Base-by-base conservation (phyloP, 2,888 invertebrate genomes). In the Stenolophus ochropezus region DNA sequence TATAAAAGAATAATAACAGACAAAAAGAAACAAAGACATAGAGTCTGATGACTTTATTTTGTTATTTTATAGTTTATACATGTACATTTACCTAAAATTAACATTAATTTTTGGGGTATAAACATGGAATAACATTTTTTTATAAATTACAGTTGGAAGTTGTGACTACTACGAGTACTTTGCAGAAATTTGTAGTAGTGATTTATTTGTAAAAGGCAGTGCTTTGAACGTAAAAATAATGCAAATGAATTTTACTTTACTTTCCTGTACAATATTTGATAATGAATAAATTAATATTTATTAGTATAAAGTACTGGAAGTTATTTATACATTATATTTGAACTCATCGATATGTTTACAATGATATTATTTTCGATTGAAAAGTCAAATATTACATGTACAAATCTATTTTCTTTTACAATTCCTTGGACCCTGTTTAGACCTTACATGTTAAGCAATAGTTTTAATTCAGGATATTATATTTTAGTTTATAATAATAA, bases 1-100 rank as follows among this genome's bases (percentile, higher is more conserved):
- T 89, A 88, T 84, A 86, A 85, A 82, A 85, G 88, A 82, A 87
- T 89, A 82, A 33, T 87, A 49, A 49, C 82, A 16, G 86, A 86
- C 20, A 75, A 53, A 25, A 75, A 53, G 53, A 75, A 75, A 73
- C 42, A 73, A 11, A 42, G 11, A 42, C n/a, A n/a, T 75, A 53
- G 53, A 53, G 27, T 75, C 27, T 75, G 27, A 49, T 77, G 42
- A 77, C 77, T 77, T 77, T 77, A 47, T 65, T 61, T 77, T 77
- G 61, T 49, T 76, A 76, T 42, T 33, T 42, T 77, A 77, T 49
- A 77, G 42, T 61, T 61, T 77, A 65, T 76, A 47, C 49, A 82
- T 76, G 27, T 76, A 77, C 76, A 82, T 53, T 61, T 77, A 76
- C 56, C 49, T 56, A 78, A 56, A 69, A 80, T 47, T 61, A 76